Evolutionary conservation across 2,888 invertebrate species (phyloP).

Genomic region (Eupithecia subumbrata): DNA sequence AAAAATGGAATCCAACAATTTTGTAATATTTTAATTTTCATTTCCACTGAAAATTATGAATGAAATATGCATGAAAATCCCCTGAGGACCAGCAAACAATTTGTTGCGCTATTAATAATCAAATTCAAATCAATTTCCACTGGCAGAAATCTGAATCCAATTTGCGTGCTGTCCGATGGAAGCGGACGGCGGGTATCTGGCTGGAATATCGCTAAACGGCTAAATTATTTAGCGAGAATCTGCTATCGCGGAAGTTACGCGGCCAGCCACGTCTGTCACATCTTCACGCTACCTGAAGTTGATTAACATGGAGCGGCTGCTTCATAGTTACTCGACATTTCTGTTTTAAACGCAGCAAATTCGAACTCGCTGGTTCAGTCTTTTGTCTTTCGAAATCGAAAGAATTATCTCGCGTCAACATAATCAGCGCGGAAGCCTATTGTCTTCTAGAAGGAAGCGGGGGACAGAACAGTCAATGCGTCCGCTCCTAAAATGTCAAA

Average conservation of each 20-base stretch:
- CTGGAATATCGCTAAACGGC: constrained; percentile 82
- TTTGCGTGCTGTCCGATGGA: constrained; percentile 81
- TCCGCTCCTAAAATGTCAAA: constrained; percentile 72
- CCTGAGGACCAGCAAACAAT: constrained; percentile 46
- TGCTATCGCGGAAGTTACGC: constrained; percentile 54
- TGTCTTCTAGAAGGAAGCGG: constrained; percentile 54
- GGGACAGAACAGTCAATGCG: constrained; percentile 63
- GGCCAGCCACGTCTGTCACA: constrained; percentile 46
- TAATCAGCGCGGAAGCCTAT: constrained; percentile 51
- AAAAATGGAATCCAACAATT: background rate
- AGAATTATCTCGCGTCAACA: constrained; percentile 39
- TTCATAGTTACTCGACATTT: constrained; percentile 7
- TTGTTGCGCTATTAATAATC: constrained; percentile 72
- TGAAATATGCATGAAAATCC: constrained; percentile 20
- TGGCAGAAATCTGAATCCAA: constrained; percentile 82
- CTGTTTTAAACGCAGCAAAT: constrained; percentile 18
- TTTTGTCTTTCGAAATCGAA: constrained; percentile 32
- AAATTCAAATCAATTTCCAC: constrained; percentile 80
- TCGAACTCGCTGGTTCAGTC: constrained; percentile 17
- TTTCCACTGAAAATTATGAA: background rate
- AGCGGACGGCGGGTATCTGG: constrained; percentile 74
- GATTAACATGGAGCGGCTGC: constrained; percentile 38
- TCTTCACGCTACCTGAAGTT: constrained; percentile 44
- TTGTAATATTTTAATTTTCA: background rate
- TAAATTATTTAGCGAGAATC: constrained; percentile 83